Evolutionary conservation across 1,140 invertebrate species (phyloP), one percentile per base, ranked within the genome.

Genomic region (Gonioctena quinquepunctata): DNA sequence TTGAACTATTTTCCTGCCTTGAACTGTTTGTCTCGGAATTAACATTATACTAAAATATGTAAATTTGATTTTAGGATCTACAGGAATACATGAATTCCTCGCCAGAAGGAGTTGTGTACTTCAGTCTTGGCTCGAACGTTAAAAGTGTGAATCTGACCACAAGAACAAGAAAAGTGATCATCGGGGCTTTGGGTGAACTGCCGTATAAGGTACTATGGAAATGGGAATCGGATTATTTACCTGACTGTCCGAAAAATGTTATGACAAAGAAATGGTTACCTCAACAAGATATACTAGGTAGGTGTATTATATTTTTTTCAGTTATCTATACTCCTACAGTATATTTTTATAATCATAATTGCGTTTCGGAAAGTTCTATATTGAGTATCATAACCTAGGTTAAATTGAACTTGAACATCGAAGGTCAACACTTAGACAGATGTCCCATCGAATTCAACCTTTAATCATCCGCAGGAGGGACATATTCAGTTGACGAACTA

Each of bases 191-290:
- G 70, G 83, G 82, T 0, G 81, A 80, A 19, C 66, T 89, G 18
- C 82, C 84, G 6, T 80, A 80, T 54, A 69, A 49, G 7, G 68
- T 72, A 3, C 27, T 72, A 16, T 70, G 68, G 49, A 70, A 70
- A 26, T 70, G 60, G 60, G 62, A 70, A 71, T 75, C 81, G 16
- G 81, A 84, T 1, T 76, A 86, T 59, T 80, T 90, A 27, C 82
- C 87, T 0, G 79, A 83, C 28, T 85, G 18, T 5, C 83, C 86
- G 0, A 60, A 80, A 0, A 90, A 90, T 73, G 83, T 90, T 5
- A 83, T 86, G 67, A 82, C 86, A 48, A 81, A 85, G 2, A 86
- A 85, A 66, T 91, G 90, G 89, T 72, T 90, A n/a, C 90, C 89
- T 0, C 90, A 92, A 74, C 70, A 74, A 22, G 74, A 74, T 23